phyloP scores from a whole-genome alignment of 2,113 vertebrate species.

The Callocephalon fimbriatum region DNA sequence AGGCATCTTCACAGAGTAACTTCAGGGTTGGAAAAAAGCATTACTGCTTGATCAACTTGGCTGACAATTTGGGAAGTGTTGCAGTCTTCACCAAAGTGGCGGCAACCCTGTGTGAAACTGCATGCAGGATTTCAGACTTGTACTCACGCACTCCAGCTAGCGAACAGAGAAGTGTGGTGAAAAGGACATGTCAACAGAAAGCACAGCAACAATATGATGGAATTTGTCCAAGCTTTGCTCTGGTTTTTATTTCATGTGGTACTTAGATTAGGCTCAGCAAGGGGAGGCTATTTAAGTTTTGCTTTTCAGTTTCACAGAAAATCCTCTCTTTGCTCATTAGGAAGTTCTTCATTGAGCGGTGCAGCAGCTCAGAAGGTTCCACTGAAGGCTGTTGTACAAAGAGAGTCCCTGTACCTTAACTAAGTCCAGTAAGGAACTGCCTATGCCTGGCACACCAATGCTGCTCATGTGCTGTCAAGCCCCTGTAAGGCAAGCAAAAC shows the following conservation, averaged over 20 bases:
- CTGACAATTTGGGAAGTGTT: rapidly evolving
- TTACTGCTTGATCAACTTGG: not conserved
- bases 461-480: not conserved
- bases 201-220: not conserved
- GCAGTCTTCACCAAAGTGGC: too few relatives aligned
- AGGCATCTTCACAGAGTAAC: not conserved
- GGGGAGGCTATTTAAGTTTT: not conserved
- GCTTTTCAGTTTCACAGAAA: not conserved
- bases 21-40: not conserved
- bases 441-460: not conserved
- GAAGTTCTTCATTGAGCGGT: rapidly evolving
- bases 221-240: not conserved
- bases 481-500: not conserved
- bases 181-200: not conserved
- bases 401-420: not conserved
- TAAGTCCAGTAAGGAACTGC: not conserved
- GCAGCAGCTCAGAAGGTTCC: not conserved
- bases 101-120: not conserved
- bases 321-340: not conserved
- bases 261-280: not conserved
- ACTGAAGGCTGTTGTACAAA: not conserved
- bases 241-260: not conserved
- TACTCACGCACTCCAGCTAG: not conserved
- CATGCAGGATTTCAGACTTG: not conserved
- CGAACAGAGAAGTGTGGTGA: rapidly evolving